Evolutionary conservation across 2,888 invertebrate genomes (phyloP).

Genomic region (Gortyna flavago): DNA sequence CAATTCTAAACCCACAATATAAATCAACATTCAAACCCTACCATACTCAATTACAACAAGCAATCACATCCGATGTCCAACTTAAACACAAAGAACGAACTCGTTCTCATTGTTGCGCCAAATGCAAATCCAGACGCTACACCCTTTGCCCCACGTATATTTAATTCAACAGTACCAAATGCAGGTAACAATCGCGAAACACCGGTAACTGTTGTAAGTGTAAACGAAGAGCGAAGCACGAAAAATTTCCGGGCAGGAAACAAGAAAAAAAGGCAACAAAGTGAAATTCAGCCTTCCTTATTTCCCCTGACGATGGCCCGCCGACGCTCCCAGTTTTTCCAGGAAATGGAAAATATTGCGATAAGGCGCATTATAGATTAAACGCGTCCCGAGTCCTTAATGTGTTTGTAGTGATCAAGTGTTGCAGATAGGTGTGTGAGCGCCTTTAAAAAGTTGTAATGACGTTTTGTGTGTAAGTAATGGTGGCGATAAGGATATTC

Average conservation of each 20-base stretch:
- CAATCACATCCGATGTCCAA: constrained; percentile 75
- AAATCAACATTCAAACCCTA: constrained; percentile 27
- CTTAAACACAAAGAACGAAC: constrained; percentile 70
- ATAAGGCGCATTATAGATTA: constrained; percentile 90
- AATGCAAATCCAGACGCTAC: constrained; percentile 88
- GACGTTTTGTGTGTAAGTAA: constrained; percentile 78
- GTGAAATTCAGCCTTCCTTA: constrained; percentile 89
- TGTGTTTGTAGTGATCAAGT: constrained; percentile 83
- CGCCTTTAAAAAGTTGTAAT: constrained; percentile 80
- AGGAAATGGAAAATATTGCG: constrained; percentile 90
- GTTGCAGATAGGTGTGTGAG: constrained; percentile 77
- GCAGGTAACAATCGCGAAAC: constrained; percentile 87
- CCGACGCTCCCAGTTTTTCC: constrained; percentile 83
- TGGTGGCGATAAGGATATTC: constrained; percentile 76
- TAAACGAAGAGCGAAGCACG: constrained; percentile 88
- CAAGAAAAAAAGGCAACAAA: constrained; percentile 87
- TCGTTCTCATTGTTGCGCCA: constrained; percentile 85
- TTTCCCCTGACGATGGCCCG: constrained; percentile 89
- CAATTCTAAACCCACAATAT: constrained; percentile 17
- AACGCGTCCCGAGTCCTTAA: constrained; percentile 85
- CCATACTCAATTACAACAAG: constrained; percentile 52
- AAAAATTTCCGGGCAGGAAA: constrained; percentile 80
- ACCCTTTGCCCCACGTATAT: constrained; percentile 87
- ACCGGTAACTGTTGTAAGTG: constrained; percentile 88
- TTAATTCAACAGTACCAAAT: constrained; percentile 86